Evolutionary conservation across 1,140 invertebrate species (phyloP).

Genomic region (Diachasmimorpha longicaudata): DNA sequence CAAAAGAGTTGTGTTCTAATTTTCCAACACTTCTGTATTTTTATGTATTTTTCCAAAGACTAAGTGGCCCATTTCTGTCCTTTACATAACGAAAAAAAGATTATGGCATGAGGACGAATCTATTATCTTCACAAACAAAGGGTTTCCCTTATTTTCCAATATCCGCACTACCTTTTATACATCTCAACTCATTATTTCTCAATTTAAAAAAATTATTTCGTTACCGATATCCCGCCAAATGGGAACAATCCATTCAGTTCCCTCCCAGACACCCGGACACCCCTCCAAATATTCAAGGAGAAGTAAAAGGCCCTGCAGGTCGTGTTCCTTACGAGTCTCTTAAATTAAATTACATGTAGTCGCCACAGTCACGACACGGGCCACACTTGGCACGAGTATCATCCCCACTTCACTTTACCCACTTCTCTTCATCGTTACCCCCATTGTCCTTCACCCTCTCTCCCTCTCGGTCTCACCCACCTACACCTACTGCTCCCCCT

Average conservation of each 20-base stretch:
- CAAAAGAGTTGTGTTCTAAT: too few species aligned
- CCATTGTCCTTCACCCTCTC: background rate
- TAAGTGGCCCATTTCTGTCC: too few species aligned
- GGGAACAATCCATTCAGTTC: background rate
- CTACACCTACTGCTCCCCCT: background rate
- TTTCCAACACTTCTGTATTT: too few species aligned
- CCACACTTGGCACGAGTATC: slow-evolving; percentile 55
- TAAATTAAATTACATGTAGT: slow-evolving; percentile 61
- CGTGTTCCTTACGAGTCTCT: slow-evolving; percentile 53
- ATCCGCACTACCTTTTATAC: too few species aligned
- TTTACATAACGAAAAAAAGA: too few species aligned
- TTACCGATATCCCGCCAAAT: background rate
- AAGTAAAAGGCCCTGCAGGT: slow-evolving; percentile 17
- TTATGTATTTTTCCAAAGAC: too few species aligned
- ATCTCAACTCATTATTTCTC: too few species aligned
- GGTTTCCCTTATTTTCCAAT: too few species aligned
- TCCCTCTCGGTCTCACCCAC: background rate
- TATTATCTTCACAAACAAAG: too few species aligned
- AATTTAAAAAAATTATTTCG: background rate
- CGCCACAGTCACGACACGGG: slow-evolving; percentile 52
- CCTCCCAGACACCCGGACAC: background rate
- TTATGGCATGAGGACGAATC: too few species aligned
- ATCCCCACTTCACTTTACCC: background rate
- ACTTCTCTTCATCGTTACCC: background rate
- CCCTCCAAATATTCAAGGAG: slow-evolving; percentile 16